These are phyloP conservation scores for Melanotaenia maccullochi DNA, from an alignment of 2,797 vertebrate genomes.

Conservation along the genomic window DNA sequence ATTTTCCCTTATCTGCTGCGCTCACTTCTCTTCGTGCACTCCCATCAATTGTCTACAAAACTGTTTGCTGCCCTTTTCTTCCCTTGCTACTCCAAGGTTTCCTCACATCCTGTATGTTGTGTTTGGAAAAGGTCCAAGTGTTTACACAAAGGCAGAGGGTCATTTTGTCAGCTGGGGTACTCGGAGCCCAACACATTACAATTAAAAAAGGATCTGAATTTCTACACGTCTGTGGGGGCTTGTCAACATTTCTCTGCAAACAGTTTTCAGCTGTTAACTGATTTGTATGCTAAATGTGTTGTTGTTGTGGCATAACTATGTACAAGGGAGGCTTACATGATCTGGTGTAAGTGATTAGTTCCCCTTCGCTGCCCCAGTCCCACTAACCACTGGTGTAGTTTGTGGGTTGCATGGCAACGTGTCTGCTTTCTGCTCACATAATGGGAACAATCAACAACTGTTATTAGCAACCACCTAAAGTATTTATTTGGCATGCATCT, in stretches of 20 bases:
- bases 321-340: conserved; percentile 24
- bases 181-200: not conserved
- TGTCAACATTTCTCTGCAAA: not conserved
- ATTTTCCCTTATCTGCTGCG: conserved; percentile 6
- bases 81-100: conserved; percentile 11
- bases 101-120: not conserved
- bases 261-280: conserved; percentile 6
- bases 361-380: conserved; percentile 24
- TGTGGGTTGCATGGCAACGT: conserved; percentile 29
- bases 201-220: conserved; percentile 4
- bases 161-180: not conserved
- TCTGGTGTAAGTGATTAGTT: conserved; percentile 41
- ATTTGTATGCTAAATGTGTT: conserved; percentile 7
- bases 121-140: not conserved
- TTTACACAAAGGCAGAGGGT: conserved; percentile 5
- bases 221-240: not conserved
- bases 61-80: not conserved
- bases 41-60: not conserved
- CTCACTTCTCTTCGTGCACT: conserved; percentile 5
- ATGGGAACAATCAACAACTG: conserved; percentile 24
- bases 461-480: not conserved
- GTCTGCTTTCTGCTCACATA: conserved; percentile 6
- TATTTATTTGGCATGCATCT: conserved; percentile 14
- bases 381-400: conserved; percentile 19
- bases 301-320: conserved; percentile 13